These are phyloP conservation scores for Sapajus apella DNA, from an alignment of 2,113 vertebrate species.

Conservation along the genomic window DNA sequence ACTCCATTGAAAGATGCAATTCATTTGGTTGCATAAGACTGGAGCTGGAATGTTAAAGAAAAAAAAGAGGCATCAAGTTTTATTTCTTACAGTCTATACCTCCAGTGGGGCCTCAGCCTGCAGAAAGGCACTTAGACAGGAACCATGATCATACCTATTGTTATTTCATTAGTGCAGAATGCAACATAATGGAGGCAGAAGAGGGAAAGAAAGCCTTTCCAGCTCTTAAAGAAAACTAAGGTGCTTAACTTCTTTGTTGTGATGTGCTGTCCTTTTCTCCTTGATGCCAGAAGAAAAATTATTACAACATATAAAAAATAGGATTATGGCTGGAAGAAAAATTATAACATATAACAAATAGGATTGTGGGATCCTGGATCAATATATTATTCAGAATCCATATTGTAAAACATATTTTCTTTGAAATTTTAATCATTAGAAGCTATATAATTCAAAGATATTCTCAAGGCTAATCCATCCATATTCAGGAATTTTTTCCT, in stretches of 20 bases:
- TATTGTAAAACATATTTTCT: background rate
- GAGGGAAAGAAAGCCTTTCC: background rate
- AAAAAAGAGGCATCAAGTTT: background rate
- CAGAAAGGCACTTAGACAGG: background rate
- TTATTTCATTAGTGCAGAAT: background rate
- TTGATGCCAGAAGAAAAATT: background rate
- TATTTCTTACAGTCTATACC: background rate
- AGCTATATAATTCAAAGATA: background rate
- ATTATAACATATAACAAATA: background rate
- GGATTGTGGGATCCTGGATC: background rate
- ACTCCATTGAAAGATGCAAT: background rate
- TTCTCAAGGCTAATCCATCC: background rate
- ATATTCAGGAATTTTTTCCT: background rate
- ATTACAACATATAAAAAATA: background rate
- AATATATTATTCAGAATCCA: background rate
- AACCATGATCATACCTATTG: background rate
- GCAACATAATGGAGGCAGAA: background rate
- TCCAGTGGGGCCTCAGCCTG: background rate
- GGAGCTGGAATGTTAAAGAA: background rate
- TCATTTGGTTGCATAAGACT: background rate
- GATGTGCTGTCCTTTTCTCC: background rate
- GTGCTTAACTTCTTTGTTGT: background rate
- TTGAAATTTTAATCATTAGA: slow-evolving; percentile 26
- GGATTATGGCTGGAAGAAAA: background rate
- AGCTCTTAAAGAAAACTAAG: background rate